A percentile compares a stretch with the other conserved stretches of the same genome.
Evolutionary conservation across 1,140 invertebrate species (phyloP).

Genomic region (Leptopilina clavipes): DNA sequence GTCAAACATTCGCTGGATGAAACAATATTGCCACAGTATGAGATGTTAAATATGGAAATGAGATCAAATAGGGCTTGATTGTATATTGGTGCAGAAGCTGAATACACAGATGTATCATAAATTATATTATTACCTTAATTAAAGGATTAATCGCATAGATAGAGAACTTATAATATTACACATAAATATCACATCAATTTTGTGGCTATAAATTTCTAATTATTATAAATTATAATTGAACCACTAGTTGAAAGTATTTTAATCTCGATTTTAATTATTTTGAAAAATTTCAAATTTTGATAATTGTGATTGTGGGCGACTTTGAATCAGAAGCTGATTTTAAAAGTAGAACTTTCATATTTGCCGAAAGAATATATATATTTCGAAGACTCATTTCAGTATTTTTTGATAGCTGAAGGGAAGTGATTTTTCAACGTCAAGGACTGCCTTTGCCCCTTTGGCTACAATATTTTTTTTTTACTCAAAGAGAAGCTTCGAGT

Average conservation of each 20-base stretch:
- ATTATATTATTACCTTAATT: constrained; percentile 20
- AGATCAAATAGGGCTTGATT: constrained; percentile 24
- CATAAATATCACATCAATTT: background rate
- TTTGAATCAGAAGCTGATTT: background rate
- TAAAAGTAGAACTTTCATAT: background rate
- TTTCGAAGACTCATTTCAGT: constrained; percentile 5
- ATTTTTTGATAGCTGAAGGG: constrained; percentile 24
- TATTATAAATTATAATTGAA: too few relatives aligned
- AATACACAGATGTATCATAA: constrained; percentile 8
- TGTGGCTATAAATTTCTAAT: background rate
- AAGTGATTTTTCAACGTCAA: constrained; percentile 33
- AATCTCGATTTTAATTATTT: too few relatives aligned
- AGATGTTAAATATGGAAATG: constrained; percentile 24
- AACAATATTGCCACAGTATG: constrained; percentile 24
- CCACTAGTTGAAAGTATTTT: too few relatives aligned
- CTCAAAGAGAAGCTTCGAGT: constrained; percentile 27
- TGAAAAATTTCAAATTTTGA: background rate
- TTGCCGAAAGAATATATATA: background rate
- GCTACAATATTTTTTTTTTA: constrained; percentile 21
- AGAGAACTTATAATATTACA: background rate
- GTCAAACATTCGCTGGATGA: background rate
- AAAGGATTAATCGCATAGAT: background rate
- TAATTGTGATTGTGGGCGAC: background rate
- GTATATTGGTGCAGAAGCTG: constrained; percentile 11
- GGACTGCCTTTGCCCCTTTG: constrained; percentile 19